Evolutionary conservation across 2,888 invertebrate species (phyloP).

Genomic region (Baronia brevicornis): DNA sequence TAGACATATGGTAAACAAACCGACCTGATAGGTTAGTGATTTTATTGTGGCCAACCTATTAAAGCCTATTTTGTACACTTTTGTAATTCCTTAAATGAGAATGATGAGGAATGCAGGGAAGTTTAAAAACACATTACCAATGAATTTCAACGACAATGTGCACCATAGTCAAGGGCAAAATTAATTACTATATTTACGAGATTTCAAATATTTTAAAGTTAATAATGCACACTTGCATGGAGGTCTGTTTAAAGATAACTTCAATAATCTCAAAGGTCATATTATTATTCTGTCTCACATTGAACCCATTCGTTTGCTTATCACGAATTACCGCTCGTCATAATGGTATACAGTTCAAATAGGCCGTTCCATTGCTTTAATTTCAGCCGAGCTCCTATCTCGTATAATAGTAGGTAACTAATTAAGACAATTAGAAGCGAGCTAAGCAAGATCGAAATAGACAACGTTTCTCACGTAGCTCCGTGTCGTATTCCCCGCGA

Average conservation of each 20-base stretch:
- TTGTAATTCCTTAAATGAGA: slow-evolving; percentile 1
- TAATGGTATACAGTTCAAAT: slow-evolving; percentile 61
- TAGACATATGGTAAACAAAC: no score
- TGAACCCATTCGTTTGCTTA: slow-evolving; percentile 53
- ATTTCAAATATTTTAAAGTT: not conserved
- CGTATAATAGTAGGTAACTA: slow-evolving; percentile 57
- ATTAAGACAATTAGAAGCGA: slow-evolving; percentile 65
- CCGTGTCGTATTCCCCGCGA: slow-evolving; percentile 20
- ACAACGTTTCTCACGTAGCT: slow-evolving; percentile 27
- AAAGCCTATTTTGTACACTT: not conserved
- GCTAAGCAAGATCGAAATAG: slow-evolving; percentile 21
- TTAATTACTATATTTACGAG: not conserved
- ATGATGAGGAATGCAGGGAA: slow-evolving; percentile 3
- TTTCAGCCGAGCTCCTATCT: slow-evolving; percentile 57
- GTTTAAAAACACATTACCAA: slow-evolving; percentile 11
- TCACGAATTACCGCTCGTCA: slow-evolving; percentile 61
- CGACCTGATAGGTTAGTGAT: no score
- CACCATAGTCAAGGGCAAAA: slow-evolving; percentile 4
- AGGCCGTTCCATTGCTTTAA: slow-evolving; percentile 56
- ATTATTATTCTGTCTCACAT: slow-evolving; percentile 54
- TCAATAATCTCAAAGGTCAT: slow-evolving; percentile 46
- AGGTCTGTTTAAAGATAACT: slow-evolving; percentile 41
- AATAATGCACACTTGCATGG: no score
- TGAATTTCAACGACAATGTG: no score
- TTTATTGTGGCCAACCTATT: no score